Evolutionary conservation across 2,888 invertebrate species (phyloP).

Genomic region (Caradrina kadenii): DNA sequence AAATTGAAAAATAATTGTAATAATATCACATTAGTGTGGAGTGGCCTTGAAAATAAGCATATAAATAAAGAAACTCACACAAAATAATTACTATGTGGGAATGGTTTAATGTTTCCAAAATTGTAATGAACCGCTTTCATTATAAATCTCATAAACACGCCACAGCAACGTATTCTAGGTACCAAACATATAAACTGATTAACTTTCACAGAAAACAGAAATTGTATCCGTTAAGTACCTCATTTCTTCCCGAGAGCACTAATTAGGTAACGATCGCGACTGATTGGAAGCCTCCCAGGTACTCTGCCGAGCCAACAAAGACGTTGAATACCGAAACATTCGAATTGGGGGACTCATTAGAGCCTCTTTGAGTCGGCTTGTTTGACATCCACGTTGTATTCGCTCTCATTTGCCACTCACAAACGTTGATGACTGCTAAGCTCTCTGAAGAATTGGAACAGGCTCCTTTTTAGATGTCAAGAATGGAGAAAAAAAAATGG

Average conservation of each 20-base stretch:
- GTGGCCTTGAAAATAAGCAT: background rate
- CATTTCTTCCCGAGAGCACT: slow-evolving; percentile 49
- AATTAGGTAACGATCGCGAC: slow-evolving; percentile 58
- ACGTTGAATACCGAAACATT: slow-evolving; percentile 69
- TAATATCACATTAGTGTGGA: too few species aligned
- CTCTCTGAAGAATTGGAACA: slow-evolving; percentile 68
- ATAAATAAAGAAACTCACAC: background rate
- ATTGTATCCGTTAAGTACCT: slow-evolving; percentile 24
- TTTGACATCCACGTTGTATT: slow-evolving; percentile 75
- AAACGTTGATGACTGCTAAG: slow-evolving; percentile 70
- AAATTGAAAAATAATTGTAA: too few species aligned
- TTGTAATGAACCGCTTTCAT: background rate
- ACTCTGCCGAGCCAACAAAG: slow-evolving; percentile 56
- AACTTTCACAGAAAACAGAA: slow-evolving; percentile 18
- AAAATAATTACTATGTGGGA: background rate
- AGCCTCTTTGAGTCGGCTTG: slow-evolving; percentile 74
- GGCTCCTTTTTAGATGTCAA: slow-evolving; percentile 60
- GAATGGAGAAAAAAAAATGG: slow-evolving; percentile 52
- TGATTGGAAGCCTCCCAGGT: slow-evolving; percentile 62
- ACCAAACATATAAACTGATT: background rate
- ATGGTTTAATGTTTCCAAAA: background rate
- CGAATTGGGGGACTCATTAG: slow-evolving; percentile 74
- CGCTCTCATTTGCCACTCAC: slow-evolving; percentile 73
- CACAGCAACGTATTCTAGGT: background rate
- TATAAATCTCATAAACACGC: background rate